A percentile compares a stretch with the other conserved stretches of the same genome.
Evolutionary conservation across 2,113 vertebrate genomes (phyloP).

Genomic region (Paedocypris sp.): DNA sequence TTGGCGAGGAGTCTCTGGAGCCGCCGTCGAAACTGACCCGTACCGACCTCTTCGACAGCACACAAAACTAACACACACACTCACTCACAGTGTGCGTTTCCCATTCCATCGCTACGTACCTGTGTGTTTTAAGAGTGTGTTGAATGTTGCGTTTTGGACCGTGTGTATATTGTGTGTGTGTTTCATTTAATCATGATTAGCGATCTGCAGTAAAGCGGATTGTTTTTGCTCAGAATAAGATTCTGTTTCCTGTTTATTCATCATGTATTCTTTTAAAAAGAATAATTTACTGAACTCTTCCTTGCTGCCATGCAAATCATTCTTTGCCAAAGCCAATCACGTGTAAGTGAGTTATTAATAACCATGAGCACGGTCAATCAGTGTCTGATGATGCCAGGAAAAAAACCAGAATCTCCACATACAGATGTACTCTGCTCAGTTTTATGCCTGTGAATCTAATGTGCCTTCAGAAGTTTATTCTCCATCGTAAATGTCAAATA

Average conservation of each 20-base stretch:
- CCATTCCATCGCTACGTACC: too few species aligned
- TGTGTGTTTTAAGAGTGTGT: too few species aligned
- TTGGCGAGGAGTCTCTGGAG: slow-evolving; percentile 63
- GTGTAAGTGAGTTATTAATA: neutral
- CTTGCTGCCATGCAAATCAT: neutral
- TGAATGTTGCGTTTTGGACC: too few species aligned
- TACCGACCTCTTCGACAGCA: slow-evolving; percentile 49
- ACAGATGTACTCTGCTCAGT: neutral
- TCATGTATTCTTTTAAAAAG: neutral
- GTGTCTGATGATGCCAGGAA: neutral
- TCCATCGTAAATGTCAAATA: slow-evolving; percentile 20
- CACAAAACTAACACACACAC: slow-evolving; percentile 34
- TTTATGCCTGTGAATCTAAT: neutral
- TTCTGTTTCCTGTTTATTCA: too few species aligned
- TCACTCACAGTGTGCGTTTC: slow-evolving; percentile 23
- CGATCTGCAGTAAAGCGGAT: too few species aligned
- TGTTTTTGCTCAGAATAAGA: too few species aligned
- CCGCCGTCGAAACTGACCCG: slow-evolving; percentile 72
- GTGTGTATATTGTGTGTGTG: too few species aligned
- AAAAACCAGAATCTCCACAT: neutral
- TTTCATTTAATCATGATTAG: too few species aligned
- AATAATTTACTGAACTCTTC: neutral
- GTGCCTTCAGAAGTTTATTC: slow-evolving; percentile 24
- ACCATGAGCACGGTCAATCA: neutral
- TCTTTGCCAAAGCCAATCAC: neutral